Conservation (phyloP, 2,888 invertebrate genomes). For the Thymelicus sylvestris region DNA sequence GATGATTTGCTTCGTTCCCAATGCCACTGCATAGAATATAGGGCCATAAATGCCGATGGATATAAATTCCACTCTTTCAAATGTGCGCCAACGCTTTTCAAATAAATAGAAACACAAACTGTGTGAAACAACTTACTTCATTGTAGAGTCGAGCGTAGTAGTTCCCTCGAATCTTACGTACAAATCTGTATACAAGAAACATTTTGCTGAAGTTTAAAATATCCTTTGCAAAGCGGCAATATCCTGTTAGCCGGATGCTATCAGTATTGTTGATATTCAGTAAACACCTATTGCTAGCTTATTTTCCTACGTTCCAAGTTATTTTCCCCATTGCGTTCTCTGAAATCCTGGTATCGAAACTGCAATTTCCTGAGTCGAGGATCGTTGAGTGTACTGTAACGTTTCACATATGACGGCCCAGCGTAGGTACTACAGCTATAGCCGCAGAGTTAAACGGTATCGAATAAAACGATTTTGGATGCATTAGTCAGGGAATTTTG, state of each 20-base stretch:
- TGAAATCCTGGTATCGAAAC: conserved; percentile 7
- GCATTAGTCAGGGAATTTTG: neutral
- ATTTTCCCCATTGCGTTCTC: neutral
- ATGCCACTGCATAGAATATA: too few species aligned
- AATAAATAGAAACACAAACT: too few species aligned
- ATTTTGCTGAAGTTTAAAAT: conserved; percentile 4
- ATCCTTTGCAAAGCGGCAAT: neutral
- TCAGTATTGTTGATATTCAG: conserved; percentile 8
- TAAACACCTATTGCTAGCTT: conserved; percentile 13
- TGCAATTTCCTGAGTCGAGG: conserved; percentile 12
- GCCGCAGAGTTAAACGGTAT: neutral
- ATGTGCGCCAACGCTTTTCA: too few species aligned
- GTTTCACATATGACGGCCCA: neutral
- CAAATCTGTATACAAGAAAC: neutral
- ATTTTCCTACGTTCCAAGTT: conserved; percentile 2
- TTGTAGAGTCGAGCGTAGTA: neutral
- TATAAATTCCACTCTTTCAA: too few species aligned
- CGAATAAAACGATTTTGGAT: neutral
- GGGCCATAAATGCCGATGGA: too few species aligned
- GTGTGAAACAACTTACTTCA: too few species aligned
- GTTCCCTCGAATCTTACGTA: neutral
- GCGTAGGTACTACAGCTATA: too few species aligned
- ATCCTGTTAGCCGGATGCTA: conserved; percentile 3
- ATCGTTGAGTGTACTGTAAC: neutral
- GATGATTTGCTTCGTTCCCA: too few species aligned